Conservation (phyloP, 2,888 invertebrate genomes). For the Kuschelorhynchus macadamiae region DNA sequence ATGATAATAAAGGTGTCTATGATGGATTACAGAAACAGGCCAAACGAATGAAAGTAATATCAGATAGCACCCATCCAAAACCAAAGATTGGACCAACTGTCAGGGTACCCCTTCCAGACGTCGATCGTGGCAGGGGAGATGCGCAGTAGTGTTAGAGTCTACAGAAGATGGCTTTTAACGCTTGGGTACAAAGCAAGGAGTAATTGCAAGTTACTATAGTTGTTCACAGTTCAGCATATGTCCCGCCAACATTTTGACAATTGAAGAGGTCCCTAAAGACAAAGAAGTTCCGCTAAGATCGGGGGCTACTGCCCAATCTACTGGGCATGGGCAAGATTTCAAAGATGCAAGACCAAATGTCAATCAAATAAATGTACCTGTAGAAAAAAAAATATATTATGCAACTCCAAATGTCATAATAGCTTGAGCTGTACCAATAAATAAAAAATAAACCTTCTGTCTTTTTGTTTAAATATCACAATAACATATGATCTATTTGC, state of each 20-base stretch:
- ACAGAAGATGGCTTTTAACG: constrained; percentile 48
- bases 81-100: not conserved
- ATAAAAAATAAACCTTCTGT: no score
- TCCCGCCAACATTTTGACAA: constrained; percentile 34
- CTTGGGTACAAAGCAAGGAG: constrained; percentile 46
- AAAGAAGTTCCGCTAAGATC: constrained; percentile 33
- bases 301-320: constrained; percentile 24
- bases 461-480: no score
- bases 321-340: constrained; percentile 10
- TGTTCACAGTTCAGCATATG: constrained; percentile 40
- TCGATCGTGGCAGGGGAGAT: constrained; percentile 43
- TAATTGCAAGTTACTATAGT: constrained; percentile 44
- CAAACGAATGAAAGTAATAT: no score
- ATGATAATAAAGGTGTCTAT: constrained; percentile 32
- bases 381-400: not conserved
- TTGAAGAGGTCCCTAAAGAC: constrained; percentile 37
- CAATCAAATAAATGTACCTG: not conserved
- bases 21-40: constrained; percentile 30
- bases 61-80: not conserved
- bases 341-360: not conserved
- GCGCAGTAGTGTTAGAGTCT: constrained; percentile 43
- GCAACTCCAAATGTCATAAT: not conserved
- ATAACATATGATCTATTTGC: no score
- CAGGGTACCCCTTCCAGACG: constrained; percentile 27
- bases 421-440: not conserved